Evolutionary conservation across 2,888 invertebrate genomes (phyloP), one percentile per base, ranked within the genome.

Genomic region (Eupelmus urozonus): DNA sequence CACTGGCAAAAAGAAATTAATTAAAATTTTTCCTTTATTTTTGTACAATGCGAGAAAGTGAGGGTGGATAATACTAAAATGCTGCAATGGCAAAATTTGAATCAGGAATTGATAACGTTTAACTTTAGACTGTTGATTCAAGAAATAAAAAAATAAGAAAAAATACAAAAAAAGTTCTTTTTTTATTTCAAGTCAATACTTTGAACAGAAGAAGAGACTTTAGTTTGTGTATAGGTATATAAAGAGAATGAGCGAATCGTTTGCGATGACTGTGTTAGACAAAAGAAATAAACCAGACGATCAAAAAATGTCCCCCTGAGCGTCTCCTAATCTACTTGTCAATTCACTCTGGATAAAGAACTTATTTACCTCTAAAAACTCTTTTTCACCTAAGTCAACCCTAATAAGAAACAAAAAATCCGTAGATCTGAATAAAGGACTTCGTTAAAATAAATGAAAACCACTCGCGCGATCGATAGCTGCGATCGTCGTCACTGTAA

Each of bases 331-430:
- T 88, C 88, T 88, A 88, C 88, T 87, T 87, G 88, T 88, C 88
- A 88, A 88, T 88, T 88, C 84, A 85, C 84, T n/a, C n/a, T 13
- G 82, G 81, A 81, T n/a, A n/a, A 82, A 82, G 80, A 85, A 85
- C 84, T 84, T 88, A 88, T 88, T 88, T 87, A 87, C 85, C 84
- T 88, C 86, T 85, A 86, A 87, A 86, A 83, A 86, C 85, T 87
- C 74, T 88, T 87, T 88, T 88, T 85, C 87, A 87, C 87, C 86
- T 84, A 79, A 79, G 67, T 66, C 77, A 74, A 59, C 76, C 66
- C 18, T 27, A 27, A 49, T 45, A 80, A 62, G 77, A 78, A 69
- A 66, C 11, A 60, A 59, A 75, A 29, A 66, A 51, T 55, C 59
- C 34, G 60, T 62, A 67, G 76, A 76, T 60, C 80, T 79, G 57